phyloP scores from a whole-genome alignment of 2,113 vertebrate genomes.

The Lipophrys pholis region DNA sequence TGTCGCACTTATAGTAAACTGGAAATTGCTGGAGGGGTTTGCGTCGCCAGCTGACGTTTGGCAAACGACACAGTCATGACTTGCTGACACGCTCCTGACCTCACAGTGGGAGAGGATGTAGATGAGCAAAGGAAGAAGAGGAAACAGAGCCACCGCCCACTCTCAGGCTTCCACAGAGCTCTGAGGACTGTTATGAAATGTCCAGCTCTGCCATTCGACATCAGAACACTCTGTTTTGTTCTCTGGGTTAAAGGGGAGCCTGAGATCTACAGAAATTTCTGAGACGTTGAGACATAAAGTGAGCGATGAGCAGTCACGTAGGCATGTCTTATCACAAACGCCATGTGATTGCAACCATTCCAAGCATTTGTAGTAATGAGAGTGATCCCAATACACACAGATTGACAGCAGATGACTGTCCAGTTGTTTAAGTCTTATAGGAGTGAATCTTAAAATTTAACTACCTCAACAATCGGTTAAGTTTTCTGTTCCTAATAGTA shows the following conservation, averaged over 20 bases:
- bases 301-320: neutral
- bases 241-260: slow-evolving; percentile 39
- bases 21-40: neutral
- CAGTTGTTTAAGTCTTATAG: slow-evolving; percentile 1
- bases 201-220: slow-evolving; percentile 52
- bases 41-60: slow-evolving; percentile 49
- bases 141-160: slow-evolving; percentile 73
- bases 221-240: slow-evolving; percentile 34
- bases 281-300: slow-evolving; percentile 3
- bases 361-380: neutral
- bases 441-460: too few species aligned
- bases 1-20: neutral
- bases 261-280: slow-evolving; percentile 22
- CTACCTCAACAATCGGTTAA: neutral
- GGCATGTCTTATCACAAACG: neutral
- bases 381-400: neutral
- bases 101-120: slow-evolving; percentile 70
- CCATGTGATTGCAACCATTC: neutral
- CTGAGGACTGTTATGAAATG: slow-evolving; percentile 44
- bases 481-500: too few species aligned
- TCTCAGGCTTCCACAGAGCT: slow-evolving; percentile 66
- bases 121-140: slow-evolving; percentile 63
- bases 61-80: slow-evolving; percentile 33
- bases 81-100: slow-evolving; percentile 65
- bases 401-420: slow-evolving; percentile 14